phyloP scores from a whole-genome alignment of 2,888 invertebrate species.

The Ganaspis brasiliensis region DNA sequence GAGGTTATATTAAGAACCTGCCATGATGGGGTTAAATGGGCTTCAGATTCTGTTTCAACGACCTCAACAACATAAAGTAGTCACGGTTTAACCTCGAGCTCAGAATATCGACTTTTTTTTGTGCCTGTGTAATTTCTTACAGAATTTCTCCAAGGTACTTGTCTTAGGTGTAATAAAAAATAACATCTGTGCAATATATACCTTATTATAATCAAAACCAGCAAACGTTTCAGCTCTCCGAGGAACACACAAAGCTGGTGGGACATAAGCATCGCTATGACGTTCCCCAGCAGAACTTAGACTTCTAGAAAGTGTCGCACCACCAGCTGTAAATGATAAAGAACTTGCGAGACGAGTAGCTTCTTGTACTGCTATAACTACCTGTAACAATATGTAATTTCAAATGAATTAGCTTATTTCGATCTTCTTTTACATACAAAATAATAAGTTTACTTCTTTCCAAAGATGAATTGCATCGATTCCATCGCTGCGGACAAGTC shows the following conservation, averaged over 20 bases:
- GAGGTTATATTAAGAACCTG: too few relatives aligned
- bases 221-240: constrained; percentile 98
- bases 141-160: too few relatives aligned
- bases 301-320: constrained; percentile 92
- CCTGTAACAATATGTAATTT: constrained; percentile 61
- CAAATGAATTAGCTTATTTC: neutral
- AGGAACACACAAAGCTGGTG: constrained; percentile 88
- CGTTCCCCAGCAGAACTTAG: constrained; percentile 97
- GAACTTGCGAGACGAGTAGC: constrained; percentile 89
- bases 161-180: too few relatives aligned
- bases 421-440: neutral
- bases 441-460: constrained; percentile 85
- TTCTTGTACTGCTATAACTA: constrained; percentile 82
- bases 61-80: too few relatives aligned
- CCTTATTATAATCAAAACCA: constrained; percentile 89
- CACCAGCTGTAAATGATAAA: constrained; percentile 86
- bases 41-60: too few relatives aligned
- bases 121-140: too few relatives aligned
- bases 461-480: constrained; percentile 90
- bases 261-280: constrained; percentile 92
- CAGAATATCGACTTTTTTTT: too few relatives aligned
- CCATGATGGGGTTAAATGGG: too few relatives aligned
- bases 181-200: constrained; percentile 50
- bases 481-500: constrained; percentile 87
- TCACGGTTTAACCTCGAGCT: too few relatives aligned